These are phyloP conservation scores for Ips typographus DNA, from an alignment of 1,140 invertebrate species.

Conservation along the genomic window DNA sequence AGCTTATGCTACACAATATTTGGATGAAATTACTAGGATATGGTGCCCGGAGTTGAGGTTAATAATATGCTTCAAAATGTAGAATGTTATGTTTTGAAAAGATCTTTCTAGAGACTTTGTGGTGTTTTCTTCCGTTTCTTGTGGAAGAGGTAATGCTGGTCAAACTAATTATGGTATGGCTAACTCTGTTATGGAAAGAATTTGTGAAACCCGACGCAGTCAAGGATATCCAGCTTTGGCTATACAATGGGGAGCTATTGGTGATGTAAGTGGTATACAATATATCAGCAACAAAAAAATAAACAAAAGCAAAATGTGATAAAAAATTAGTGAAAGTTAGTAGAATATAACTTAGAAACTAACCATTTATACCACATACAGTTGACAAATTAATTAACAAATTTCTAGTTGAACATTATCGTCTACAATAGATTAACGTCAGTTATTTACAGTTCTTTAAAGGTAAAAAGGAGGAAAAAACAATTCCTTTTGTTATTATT, in stretches of 20 bases:
- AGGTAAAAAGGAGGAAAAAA: no score
- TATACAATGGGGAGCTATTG: constrained; percentile 72
- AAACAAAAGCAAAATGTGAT: neutral
- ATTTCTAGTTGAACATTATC: no score
- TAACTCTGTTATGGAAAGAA: constrained; percentile 73
- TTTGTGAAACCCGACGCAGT: constrained; percentile 62
- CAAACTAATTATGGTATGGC: constrained; percentile 86
- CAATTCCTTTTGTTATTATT: no score
- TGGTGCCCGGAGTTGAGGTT: constrained; percentile 55
- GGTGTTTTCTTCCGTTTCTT: constrained; percentile 86
- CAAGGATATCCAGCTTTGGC: constrained; percentile 66
- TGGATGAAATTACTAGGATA: constrained; percentile 58
- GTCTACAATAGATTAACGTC: no score
- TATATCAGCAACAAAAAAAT: neutral
- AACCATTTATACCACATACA: no score
- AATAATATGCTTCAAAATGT: neutral
- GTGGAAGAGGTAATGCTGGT: constrained; percentile 85
- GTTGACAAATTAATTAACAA: no score
- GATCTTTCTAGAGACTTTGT: constrained; percentile 56
- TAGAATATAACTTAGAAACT: no score
- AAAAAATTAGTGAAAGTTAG: no score
- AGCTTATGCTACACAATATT: constrained; percentile 51
- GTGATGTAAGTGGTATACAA: constrained; percentile 58
- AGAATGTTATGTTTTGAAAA: neutral
- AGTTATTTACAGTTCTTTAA: no score